These are phyloP conservation scores for Elanus axillaris DNA, from an alignment of 2,113 vertebrate genomes.

Conservation along the genomic window DNA sequence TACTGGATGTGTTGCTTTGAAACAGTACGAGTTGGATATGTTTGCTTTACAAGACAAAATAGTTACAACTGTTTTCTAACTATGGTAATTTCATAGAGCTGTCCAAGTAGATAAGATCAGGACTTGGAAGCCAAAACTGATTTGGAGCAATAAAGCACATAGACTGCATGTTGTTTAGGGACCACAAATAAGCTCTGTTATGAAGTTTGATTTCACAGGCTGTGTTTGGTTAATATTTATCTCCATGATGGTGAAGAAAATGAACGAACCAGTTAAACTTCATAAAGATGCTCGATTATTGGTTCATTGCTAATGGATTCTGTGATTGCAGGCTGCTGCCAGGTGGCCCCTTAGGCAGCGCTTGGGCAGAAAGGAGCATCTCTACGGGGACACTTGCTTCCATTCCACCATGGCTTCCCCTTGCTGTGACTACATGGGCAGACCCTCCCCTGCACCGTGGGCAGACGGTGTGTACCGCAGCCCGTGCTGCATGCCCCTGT, in stretches of 20 bases:
- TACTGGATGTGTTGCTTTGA: background rate
- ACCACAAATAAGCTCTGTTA: background rate
- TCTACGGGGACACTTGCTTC: fast-evolving
- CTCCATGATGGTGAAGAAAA: background rate
- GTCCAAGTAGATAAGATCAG: background rate
- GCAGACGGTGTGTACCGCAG: fast-evolving
- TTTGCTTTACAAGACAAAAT: background rate
- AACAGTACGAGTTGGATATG: background rate
- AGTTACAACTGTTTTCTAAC: background rate
- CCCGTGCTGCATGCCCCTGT: background rate
- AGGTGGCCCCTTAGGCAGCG: background rate
- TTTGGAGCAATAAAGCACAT: background rate
- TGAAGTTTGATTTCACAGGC: fast-evolving
- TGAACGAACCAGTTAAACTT: background rate
- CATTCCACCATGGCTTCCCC: fast-evolving
- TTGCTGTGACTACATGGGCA: background rate
- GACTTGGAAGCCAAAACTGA: background rate
- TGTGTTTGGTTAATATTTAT: background rate
- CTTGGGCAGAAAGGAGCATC: background rate
- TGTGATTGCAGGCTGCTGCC: background rate
- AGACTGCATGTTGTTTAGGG: background rate
- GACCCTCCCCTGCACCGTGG: background rate
- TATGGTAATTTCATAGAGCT: background rate
- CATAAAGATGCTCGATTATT: background rate
- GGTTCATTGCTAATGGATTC: background rate